Evolutionary conservation across 2,113 vertebrate species (phyloP).

Genomic region (Camelus dromedarius): DNA sequence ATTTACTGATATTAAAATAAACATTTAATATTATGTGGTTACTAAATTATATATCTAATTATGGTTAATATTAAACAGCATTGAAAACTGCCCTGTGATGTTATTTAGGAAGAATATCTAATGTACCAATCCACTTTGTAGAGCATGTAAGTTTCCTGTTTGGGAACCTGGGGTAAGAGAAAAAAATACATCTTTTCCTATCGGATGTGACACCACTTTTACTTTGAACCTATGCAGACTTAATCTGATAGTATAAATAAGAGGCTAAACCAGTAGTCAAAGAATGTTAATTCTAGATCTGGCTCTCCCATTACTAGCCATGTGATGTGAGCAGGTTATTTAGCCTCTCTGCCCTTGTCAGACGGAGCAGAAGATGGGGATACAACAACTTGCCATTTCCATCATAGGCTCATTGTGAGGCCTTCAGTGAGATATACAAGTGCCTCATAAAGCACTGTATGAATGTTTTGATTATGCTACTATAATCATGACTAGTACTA

Average conservation of each 20-base stretch:
- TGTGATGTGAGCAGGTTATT: background rate
- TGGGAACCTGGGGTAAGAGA: conserved; percentile 17
- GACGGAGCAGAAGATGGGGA: background rate
- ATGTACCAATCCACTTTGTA: background rate
- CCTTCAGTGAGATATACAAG: background rate
- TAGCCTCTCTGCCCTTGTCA: background rate
- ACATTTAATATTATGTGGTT: background rate
- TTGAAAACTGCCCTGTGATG: background rate
- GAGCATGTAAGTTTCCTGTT: background rate
- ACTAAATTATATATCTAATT: background rate
- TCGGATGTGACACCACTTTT: background rate
- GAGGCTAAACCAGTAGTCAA: background rate
- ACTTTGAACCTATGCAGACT: background rate
- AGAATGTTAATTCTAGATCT: background rate
- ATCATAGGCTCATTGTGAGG: background rate
- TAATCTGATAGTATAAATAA: background rate
- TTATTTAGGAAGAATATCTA: background rate
- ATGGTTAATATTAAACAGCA: background rate
- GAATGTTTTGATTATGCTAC: background rate
- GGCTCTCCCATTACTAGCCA: background rate
- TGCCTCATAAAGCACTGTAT: background rate
- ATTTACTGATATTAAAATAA: conserved; percentile 15
- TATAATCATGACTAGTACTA: background rate
- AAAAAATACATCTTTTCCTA: background rate
- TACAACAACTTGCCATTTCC: background rate